Percentiles rank a stretch among this genome's conserved stretches.
Conservation (phyloP, 2,888 invertebrate species). For the Terebella lapidaria region DNA sequence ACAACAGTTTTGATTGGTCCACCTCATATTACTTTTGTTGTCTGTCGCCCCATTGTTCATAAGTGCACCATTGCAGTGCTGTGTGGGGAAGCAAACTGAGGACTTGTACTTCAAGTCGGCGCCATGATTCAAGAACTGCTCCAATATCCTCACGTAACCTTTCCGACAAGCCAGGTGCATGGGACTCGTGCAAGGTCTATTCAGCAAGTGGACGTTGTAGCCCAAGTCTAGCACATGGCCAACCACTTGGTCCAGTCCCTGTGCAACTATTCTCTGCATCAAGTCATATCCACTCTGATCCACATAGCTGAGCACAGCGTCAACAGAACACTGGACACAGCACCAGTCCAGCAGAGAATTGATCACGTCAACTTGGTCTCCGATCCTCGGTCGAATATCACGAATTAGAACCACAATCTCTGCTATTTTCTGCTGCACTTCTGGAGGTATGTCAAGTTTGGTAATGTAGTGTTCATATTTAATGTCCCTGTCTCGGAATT, state of each 20-base stretch:
- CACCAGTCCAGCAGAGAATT: not conserved
- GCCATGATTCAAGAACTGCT: not conserved
- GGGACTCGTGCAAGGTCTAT: constrained; percentile 1
- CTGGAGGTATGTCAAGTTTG: no score
- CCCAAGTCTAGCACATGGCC: not conserved
- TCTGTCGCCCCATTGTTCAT: not conserved
- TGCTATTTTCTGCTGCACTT: no score
- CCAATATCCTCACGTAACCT: not conserved
- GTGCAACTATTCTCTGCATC: not conserved
- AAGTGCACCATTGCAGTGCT: not conserved
- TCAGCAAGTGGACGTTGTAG: not conserved
- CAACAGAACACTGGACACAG: not conserved
- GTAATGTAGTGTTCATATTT: not conserved
- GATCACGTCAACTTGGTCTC: no score
- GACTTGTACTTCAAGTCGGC: not conserved
- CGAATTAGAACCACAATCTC: not conserved
- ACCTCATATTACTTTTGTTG: not conserved
- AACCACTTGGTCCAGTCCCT: not conserved
- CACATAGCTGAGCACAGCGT: constrained; percentile 3
- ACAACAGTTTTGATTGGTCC: not conserved
- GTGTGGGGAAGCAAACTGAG: not conserved
- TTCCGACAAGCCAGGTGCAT: constrained; percentile 4
- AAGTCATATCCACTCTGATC: constrained; percentile 2
- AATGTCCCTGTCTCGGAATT: no score
- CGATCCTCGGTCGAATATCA: no score